phyloP scores from a whole-genome alignment of 2,797 vertebrate species.

The Sebastes steindachneri region DNA sequence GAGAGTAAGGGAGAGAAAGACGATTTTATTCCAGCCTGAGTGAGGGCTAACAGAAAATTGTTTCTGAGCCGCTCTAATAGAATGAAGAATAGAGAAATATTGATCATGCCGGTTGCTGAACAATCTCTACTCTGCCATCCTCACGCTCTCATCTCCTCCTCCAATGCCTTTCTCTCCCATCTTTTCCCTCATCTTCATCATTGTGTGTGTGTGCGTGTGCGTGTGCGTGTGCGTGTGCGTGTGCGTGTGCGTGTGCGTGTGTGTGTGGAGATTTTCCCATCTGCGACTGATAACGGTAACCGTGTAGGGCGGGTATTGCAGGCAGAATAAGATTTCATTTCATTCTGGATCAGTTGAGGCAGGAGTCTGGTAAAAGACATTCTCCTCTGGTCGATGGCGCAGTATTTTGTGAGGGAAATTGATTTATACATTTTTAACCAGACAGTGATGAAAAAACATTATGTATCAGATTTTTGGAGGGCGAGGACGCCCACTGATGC shows the following conservation, averaged over 20 bases:
- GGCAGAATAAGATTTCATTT: conserved; percentile 57
- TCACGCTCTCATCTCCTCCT: conserved; percentile 31
- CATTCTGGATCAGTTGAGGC: conserved; percentile 42
- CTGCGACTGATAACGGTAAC: conserved; percentile 48
- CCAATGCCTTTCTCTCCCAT: conserved; percentile 20
- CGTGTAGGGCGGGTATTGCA: conserved; percentile 23
- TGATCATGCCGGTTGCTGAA: conserved; percentile 60
- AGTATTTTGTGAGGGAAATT: conserved; percentile 64
- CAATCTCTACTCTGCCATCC: conserved; percentile 39
- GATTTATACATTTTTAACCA: conserved; percentile 77
- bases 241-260: background rate
- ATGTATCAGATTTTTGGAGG: conserved; percentile 57
- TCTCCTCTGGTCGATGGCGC: conserved; percentile 34
- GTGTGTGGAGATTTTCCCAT: conserved; percentile 23
- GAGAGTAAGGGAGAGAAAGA: conserved; percentile 8
- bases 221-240: no score
- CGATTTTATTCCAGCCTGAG: conserved; percentile 49
- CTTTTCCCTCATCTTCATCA: conserved; percentile 41
- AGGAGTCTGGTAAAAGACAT: conserved; percentile 12
- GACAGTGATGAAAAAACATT: conserved; percentile 65
- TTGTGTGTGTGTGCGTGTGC: background rate
- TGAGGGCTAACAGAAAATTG: conserved; percentile 60
- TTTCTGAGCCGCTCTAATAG: conserved; percentile 63
- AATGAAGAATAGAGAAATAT: conserved; percentile 71
- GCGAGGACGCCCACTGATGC: conserved; percentile 29